A percentile compares a stretch with the other conserved stretches of the same genome.
phyloP scores from a whole-genome alignment of 1,140 invertebrate species.

The Nasonia giraulti region DNA sequence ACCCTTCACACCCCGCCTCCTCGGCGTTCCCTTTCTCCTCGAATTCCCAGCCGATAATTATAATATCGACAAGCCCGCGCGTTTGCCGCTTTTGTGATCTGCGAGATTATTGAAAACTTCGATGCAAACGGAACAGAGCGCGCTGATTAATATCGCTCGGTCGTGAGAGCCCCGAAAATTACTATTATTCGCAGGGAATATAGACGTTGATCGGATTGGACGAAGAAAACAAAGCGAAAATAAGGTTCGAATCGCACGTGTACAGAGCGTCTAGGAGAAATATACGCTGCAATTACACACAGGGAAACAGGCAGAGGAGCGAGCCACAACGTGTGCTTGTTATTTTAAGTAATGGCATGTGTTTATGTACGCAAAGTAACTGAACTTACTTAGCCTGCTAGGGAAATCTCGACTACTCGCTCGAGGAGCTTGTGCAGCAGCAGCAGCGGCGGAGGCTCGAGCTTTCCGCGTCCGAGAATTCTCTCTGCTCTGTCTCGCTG shows the following conservation, averaged over 20 bases:
- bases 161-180: not conserved
- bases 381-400: slow-evolving; percentile 61
- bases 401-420: slow-evolving; percentile 28
- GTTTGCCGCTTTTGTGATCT: not conserved
- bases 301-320: not conserved
- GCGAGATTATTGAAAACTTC: not conserved
- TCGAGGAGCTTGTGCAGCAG: not conserved
- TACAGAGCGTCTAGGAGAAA: no score
- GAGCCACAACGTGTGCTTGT: slow-evolving; percentile 43
- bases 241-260: not conserved
- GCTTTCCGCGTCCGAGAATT: not conserved
- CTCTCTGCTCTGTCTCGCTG: not conserved
- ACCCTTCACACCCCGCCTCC: not conserved
- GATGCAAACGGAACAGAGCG: not conserved
- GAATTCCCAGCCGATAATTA: slow-evolving; percentile 44
- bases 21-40: not conserved
- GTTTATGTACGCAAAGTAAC: slow-evolving; percentile 66
- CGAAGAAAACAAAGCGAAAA: no score
- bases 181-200: not conserved
- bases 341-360: slow-evolving; percentile 64
- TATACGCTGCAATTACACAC: not conserved
- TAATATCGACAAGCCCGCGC: slow-evolving; percentile 1
- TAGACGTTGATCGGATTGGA: not conserved
- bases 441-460: no score
- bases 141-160: not conserved